phyloP scores from a whole-genome alignment of 2,888 invertebrate species.

The Chrysina gloriosa region DNA sequence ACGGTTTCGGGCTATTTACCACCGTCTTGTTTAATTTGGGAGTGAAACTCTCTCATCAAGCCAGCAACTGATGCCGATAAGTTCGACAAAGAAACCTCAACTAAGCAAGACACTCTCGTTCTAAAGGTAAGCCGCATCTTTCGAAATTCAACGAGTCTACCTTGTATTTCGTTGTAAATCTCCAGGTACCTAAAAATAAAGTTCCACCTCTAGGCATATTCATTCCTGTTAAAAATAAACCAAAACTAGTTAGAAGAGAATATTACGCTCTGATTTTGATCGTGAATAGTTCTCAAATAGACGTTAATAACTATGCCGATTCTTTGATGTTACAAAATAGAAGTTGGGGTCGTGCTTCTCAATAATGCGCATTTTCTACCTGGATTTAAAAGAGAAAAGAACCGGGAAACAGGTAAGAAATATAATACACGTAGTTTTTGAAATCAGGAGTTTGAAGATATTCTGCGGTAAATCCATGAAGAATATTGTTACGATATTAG shows the following conservation, averaged over 20 bases:
- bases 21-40: not conserved
- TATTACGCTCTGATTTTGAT: not conserved
- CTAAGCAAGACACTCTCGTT: not conserved
- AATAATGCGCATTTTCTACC: not conserved
- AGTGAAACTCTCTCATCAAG: not conserved
- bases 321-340: constrained; percentile 4
- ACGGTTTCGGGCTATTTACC: not conserved
- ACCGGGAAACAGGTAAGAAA: not conserved
- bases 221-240: not conserved
- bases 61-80: not conserved
- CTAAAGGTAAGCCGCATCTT: not conserved
- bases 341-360: not conserved
- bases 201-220: not conserved
- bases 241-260: not conserved
- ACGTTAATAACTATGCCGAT: not conserved
- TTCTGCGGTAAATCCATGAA: too few relatives aligned
- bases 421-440: too few relatives aligned
- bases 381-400: not conserved
- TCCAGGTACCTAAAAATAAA: not conserved
- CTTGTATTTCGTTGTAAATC: not conserved
- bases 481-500: too few relatives aligned
- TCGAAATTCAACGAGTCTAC: not conserved
- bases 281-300: not conserved
- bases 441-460: too few relatives aligned
- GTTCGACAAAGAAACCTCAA: not conserved